Evolutionary conservation across 2,888 invertebrate genomes (phyloP), one percentile per base, ranked within the genome.

Genomic region (Andricus quercusramuli): DNA sequence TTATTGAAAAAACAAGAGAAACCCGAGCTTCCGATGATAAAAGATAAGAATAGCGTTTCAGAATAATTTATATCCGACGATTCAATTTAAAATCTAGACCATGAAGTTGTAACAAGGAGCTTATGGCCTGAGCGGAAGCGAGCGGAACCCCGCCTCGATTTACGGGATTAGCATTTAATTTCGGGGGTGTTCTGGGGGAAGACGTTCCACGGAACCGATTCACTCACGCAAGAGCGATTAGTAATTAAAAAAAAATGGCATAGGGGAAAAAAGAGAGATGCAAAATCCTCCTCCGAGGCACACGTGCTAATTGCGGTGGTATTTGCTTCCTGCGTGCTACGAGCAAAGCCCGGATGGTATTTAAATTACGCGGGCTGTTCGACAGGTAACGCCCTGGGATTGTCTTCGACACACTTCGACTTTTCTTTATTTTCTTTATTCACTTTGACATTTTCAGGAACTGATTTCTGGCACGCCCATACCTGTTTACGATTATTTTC

Each of bases 211-310:
- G 56, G 32, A 74, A 74, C n/a, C n/a, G n/a, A 56, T 29, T 74
- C 70, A 29, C 74, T 74, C 74, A 74, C 74, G 74, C 56, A 56
- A 74, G 51, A 56, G 74, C 74, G 74, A 74, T 74, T 74, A 74
- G 56, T 32, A 37, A 74, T 29, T 22, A 32, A 56, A 70, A 56
- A 56, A 56, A 56, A 44, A 56, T 56, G n/a, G 74, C 20, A 56
- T 56, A 74, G 11, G n/a, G 32, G 13, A n/a, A 70, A 51, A 22
- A 41, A 44, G n/a, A 44, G 41, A 22, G 41, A 11, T 8, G 70
- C 29, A 47, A 51, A 70, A 51, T 70, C 51, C 25, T 51, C n/a
- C 11, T 25, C 47, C 25, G 29, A 47, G 20, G 47, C 29, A 70
- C 70, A 70, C 70, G 74, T 74, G 74, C 70, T 56, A 74, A 74